phyloP scores from a whole-genome alignment of 2,888 invertebrate species.

The Drosophila lutescens region DNA sequence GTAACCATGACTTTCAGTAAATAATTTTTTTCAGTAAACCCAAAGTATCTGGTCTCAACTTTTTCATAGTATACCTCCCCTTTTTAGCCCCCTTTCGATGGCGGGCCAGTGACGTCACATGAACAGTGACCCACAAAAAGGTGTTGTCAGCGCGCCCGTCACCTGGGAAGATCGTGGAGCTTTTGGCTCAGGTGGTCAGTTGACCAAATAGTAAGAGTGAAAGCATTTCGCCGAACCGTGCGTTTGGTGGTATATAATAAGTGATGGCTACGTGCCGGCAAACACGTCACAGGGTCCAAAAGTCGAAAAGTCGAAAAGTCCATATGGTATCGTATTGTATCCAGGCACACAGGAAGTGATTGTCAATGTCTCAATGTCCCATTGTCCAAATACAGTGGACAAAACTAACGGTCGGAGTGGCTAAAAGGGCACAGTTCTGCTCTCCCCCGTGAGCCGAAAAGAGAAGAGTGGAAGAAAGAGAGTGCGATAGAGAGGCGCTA shows the following conservation, averaged over 20 bases:
- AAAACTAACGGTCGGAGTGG: constrained; percentile 19
- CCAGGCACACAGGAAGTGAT: constrained; percentile 58
- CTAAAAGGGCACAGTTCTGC: constrained; percentile 22
- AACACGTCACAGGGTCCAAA: constrained; percentile 60
- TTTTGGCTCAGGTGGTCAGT: constrained; percentile 18
- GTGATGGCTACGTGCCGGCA: constrained; percentile 70
- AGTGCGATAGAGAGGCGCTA: not conserved
- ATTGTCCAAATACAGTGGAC: constrained; percentile 20
- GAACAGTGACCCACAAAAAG: constrained; percentile 59
- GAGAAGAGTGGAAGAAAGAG: not conserved
- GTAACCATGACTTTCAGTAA: not conserved
- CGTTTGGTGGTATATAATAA: not conserved
- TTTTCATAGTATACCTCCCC: not conserved
- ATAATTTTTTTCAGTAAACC: not conserved
- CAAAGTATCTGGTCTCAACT: not conserved
- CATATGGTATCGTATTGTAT: not conserved
- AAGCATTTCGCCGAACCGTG: constrained; percentile 65
- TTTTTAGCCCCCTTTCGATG: not conserved
- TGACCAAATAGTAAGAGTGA: constrained; percentile 69
- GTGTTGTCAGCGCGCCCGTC: constrained; percentile 7
- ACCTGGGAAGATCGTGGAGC: constrained; percentile 10
- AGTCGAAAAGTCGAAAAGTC: constrained; percentile 4
- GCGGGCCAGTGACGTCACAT: constrained; percentile 23
- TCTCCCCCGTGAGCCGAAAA: not conserved
- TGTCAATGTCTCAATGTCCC: not conserved